Percentiles rank a stretch among this genome's conserved stretches.
Conservation (phyloP, 2,113 vertebrate species). For the Myrmophylax atrothorax region DNA sequence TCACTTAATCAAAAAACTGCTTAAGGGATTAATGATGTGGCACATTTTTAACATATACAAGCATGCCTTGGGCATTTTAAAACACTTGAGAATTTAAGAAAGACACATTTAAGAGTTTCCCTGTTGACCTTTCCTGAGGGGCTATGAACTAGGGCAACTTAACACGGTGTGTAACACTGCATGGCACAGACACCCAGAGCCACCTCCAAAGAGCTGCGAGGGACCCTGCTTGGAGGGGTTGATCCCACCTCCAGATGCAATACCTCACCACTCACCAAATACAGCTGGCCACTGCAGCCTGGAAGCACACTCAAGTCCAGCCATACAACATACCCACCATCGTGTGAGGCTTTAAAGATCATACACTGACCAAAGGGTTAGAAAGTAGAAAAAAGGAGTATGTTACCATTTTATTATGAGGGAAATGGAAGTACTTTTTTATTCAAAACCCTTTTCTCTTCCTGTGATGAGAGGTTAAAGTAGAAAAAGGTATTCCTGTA, state of each 20-base stretch:
- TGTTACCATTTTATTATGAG: not conserved
- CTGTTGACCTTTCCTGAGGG: not conserved
- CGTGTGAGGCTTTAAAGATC: not conserved
- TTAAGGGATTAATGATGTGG: not conserved
- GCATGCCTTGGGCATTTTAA: not conserved
- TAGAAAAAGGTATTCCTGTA: not conserved
- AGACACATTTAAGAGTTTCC: not conserved
- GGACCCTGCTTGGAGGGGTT: not conserved
- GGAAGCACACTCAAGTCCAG: not conserved
- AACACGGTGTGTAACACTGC: accelerated
- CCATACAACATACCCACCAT: accelerated
- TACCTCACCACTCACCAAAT: not conserved
- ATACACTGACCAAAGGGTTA: not conserved
- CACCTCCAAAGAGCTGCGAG: accelerated
- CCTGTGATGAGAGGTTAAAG: not conserved
- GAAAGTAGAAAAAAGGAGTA: not conserved
- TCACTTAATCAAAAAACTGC: not conserved
- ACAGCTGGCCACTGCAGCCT: not conserved
- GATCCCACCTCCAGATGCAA: not conserved
- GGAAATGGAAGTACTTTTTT: not conserved
- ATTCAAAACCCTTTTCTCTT: not conserved
- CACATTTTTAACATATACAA: not conserved
- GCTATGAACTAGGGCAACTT: not conserved
- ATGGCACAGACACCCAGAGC: not conserved
- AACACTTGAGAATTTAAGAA: not conserved